These are phyloP conservation scores for Cladorhizidae sp. DNA, from an alignment of 37 sponge, comb jelly and placozoan genomes.

Conservation along the genomic window DNA sequence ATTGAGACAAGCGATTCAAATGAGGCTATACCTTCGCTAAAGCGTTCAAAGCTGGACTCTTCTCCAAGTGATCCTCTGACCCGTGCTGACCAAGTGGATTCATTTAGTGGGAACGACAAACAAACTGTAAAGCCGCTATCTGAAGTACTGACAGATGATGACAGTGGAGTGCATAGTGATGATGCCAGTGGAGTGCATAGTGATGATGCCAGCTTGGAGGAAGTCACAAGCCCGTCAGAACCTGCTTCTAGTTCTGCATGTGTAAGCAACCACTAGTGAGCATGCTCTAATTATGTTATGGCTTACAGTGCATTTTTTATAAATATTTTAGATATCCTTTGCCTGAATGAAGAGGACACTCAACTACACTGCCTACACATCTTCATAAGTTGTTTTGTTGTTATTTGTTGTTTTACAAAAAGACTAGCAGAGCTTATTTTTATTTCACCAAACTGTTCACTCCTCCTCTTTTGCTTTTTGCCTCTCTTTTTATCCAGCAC, in stretches of 20 bases:
- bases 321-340: too few species aligned
- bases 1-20: not conserved
- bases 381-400: too few species aligned
- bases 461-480: too few species aligned
- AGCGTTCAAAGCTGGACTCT: not conserved
- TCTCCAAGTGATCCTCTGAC: not conserved
- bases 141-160: not conserved
- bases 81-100: not conserved
- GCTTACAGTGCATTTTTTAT: too few species aligned
- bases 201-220: not conserved
- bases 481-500: too few species aligned
- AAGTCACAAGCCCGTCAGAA: not conserved
- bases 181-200: not conserved
- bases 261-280: too few species aligned
- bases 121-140: not conserved
- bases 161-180: constrained; percentile 2
- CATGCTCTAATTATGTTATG: too few species aligned
- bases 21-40: not conserved
- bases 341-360: too few species aligned
- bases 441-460: too few species aligned
- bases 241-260: not conserved
- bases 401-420: too few species aligned
- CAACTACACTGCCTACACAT: too few species aligned
- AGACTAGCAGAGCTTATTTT: too few species aligned
- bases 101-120: not conserved